Percentiles rank a stretch among this genome's conserved stretches.
Conservation (phyloP, 2,888 invertebrate genomes). For the Drosophila bunnanda region DNA sequence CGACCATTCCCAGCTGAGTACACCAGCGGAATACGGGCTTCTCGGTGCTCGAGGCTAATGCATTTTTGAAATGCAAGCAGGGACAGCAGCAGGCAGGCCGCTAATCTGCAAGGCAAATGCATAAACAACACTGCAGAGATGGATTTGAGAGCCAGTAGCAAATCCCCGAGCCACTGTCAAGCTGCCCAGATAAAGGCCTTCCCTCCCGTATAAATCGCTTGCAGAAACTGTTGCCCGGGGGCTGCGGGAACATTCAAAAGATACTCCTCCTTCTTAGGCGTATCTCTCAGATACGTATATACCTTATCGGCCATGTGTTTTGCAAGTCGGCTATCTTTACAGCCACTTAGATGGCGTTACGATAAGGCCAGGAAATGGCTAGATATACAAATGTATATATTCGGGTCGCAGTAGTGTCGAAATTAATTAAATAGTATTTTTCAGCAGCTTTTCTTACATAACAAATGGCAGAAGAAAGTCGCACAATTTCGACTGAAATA, state of each 20-base stretch:
- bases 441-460: slow-evolving; percentile 38
- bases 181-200: slow-evolving; percentile 45
- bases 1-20: slow-evolving; percentile 28
- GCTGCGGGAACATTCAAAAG: slow-evolving; percentile 62
- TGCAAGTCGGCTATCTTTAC: slow-evolving; percentile 53
- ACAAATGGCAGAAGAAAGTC: slow-evolving; percentile 55
- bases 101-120: slow-evolving; percentile 60
- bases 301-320: slow-evolving; percentile 62
- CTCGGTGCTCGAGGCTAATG: slow-evolving; percentile 41
- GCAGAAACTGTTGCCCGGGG: slow-evolving; percentile 20
- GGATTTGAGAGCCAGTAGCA: slow-evolving; percentile 2
- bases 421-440: slow-evolving; percentile 24
- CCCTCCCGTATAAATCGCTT: slow-evolving; percentile 18
- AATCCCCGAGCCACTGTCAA: slow-evolving; percentile 12
- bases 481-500: slow-evolving; percentile 49
- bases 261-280: slow-evolving; percentile 31
- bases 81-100: slow-evolving; percentile 12
- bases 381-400: not conserved
- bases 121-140: slow-evolving; percentile 48
- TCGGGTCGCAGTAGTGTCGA: slow-evolving; percentile 6
- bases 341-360: slow-evolving; percentile 14
- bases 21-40: slow-evolving; percentile 11
- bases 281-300: slow-evolving; percentile 54
- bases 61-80: slow-evolving; percentile 53
- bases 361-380: slow-evolving; percentile 22